Conservation (phyloP, 2,113 vertebrate species). For the Cynoglossus semilaevis region DNA sequence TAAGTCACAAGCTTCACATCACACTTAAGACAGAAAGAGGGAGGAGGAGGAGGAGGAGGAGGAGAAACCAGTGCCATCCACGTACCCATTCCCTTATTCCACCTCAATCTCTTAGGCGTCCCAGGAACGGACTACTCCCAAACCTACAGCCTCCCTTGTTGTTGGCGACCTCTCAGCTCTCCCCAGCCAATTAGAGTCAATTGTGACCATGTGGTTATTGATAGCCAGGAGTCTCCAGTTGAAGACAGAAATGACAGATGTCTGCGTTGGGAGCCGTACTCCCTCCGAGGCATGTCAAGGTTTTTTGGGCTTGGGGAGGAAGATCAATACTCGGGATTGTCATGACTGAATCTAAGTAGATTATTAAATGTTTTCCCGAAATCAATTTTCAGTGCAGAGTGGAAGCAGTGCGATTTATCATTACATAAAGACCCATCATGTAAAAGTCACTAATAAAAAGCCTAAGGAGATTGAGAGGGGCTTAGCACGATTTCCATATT, state of each 20-base stretch:
- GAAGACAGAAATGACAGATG: conserved; percentile 8
- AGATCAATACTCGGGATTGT: conserved; percentile 73
- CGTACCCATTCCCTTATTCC: conserved; percentile 25
- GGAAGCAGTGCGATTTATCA: conserved; percentile 70
- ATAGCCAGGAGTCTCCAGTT: conserved; percentile 28
- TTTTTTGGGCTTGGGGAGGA: conserved; percentile 53
- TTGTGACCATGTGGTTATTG: conserved; percentile 45
- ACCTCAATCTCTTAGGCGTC: conserved; percentile 45
- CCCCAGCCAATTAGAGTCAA: conserved; percentile 66
- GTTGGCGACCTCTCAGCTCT: conserved; percentile 54
- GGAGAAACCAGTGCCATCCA: background rate
- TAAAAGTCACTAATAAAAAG: conserved; percentile 57
- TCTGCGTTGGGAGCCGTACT: conserved; percentile 1
- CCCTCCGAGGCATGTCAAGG: conserved; percentile 25
- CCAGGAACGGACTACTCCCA: conserved; percentile 15
- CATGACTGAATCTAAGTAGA: conserved; percentile 70
- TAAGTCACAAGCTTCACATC: conserved; percentile 64
- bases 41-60: conserved; percentile 6
- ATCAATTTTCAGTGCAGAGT: conserved; percentile 72
- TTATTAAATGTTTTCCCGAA: conserved; percentile 74
- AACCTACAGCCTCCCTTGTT: conserved; percentile 29
- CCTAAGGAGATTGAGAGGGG: conserved; percentile 54
- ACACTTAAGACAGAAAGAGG: conserved; percentile 18
- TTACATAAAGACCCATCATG: conserved; percentile 68
- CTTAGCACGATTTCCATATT: conserved; percentile 63